Conservation (phyloP, 2,797 vertebrate genomes). For the Saguinus oedipus region DNA sequence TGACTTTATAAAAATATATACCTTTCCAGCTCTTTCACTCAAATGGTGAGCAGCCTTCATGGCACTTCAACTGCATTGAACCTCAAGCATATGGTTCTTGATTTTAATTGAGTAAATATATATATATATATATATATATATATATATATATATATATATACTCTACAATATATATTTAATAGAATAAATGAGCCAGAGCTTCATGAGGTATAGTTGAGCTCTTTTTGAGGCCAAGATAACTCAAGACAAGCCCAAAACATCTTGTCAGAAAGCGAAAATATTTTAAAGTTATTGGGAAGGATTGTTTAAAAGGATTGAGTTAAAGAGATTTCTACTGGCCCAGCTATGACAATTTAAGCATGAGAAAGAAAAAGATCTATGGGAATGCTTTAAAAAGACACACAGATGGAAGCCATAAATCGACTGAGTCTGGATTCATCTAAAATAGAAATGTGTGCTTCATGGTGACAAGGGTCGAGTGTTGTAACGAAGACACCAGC, state of each 20-base stretch:
- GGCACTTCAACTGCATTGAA: background rate
- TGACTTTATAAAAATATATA: background rate
- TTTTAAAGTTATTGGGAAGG: background rate
- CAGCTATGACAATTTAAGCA: background rate
- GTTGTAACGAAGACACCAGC: background rate
- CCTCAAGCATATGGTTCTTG: background rate
- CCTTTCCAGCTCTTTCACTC: background rate
- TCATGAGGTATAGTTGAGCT: background rate
- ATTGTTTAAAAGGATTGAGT: background rate
- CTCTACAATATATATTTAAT: background rate
- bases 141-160: background rate
- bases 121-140: background rate
- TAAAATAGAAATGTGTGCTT: background rate
- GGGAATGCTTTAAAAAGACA: background rate
- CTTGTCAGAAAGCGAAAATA: background rate
- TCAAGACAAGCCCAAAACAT: background rate
- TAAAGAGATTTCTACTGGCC: background rate
- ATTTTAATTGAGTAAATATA: background rate
- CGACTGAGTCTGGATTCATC: background rate
- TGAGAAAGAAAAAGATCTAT: background rate
- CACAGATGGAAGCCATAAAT: background rate
- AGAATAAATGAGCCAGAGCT: background rate
- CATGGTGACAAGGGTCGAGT: no score
- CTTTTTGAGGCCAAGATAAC: background rate
- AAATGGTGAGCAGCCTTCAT: background rate